Evolutionary conservation across 1,140 invertebrate species (phyloP).

Genomic region (Ceratina calcarata): DNA sequence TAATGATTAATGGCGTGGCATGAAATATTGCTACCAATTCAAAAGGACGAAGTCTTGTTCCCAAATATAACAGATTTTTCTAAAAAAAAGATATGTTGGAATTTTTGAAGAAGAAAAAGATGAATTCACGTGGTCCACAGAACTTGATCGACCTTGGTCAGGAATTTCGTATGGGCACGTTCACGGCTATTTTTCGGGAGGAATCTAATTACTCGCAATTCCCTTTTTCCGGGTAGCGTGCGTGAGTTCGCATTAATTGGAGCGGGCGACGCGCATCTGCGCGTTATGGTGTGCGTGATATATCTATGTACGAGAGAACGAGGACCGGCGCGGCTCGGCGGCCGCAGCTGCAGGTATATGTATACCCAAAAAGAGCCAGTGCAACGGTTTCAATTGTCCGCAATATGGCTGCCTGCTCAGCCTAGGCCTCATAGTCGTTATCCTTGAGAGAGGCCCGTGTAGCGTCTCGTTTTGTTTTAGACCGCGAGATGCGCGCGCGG

Average conservation of each 20-base stretch:
- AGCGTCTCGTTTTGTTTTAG: conserved; percentile 78
- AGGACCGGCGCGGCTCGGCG: background rate
- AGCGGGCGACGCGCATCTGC: conserved; percentile 56
- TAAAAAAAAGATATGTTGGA: background rate
- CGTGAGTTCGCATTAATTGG: conserved; percentile 65
- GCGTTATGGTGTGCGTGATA: conserved; percentile 56
- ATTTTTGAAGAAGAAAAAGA: background rate
- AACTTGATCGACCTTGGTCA: no score
- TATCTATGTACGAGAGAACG: background rate
- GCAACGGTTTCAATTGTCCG: conserved; percentile 79
- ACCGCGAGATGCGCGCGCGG: conserved; percentile 66
- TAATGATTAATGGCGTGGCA: no score
- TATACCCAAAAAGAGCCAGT: conserved; percentile 58
- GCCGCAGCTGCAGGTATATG: conserved; percentile 69
- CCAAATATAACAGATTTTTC: no score
- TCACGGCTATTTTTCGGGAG: conserved; percentile 36
- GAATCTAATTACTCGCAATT: conserved; percentile 57
- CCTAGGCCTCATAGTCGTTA: conserved; percentile 77
- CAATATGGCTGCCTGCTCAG: conserved; percentile 71
- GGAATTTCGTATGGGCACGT: conserved; percentile 3
- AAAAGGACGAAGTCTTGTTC: no score
- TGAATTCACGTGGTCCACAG: background rate
- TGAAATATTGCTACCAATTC: no score
- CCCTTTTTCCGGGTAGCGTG: conserved; percentile 58
- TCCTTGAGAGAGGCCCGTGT: conserved; percentile 78